Percentiles rank a stretch among this genome's conserved stretches.
These are phyloP conservation scores for Palaemon carinicauda DNA, from an alignment of 1,140 invertebrate species.

Conservation along the genomic window DNA sequence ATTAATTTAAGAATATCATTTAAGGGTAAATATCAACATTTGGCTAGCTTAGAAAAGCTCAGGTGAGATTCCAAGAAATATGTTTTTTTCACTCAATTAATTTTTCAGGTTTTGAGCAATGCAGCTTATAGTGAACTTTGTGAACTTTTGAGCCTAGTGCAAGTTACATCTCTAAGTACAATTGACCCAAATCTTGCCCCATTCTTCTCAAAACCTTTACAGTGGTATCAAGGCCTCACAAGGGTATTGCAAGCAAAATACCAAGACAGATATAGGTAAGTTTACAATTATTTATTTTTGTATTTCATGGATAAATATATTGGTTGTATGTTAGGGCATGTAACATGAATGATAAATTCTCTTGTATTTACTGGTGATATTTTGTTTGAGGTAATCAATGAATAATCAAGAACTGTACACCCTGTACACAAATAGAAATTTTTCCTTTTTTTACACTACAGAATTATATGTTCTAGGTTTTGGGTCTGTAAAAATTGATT, in stretches of 20 bases:
- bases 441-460: too few relatives aligned
- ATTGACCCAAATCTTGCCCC: constrained; percentile 72
- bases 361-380: too few relatives aligned
- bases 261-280: constrained; percentile 70
- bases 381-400: too few relatives aligned
- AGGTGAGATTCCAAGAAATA: too few relatives aligned
- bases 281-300: neutral
- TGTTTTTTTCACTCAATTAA: neutral
- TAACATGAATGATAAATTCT: too few relatives aligned
- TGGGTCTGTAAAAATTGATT: too few relatives aligned
- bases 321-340: too few relatives aligned
- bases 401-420: too few relatives aligned
- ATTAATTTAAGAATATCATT: too few relatives aligned
- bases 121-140: constrained; percentile 74
- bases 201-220: constrained; percentile 72
- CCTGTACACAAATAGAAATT: too few relatives aligned
- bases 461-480: too few relatives aligned
- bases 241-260: constrained; percentile 74
- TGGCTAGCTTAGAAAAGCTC: neutral
- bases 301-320: neutral
- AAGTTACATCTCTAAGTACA: constrained; percentile 69
- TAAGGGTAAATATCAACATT: neutral
- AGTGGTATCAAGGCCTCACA: constrained; percentile 75
- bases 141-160: constrained; percentile 73
- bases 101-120: constrained; percentile 58